Evolutionary conservation across 1,140 invertebrate species (phyloP), one percentile per base, ranked within the genome.

Genomic region (Elysia chlorotica): DNA sequence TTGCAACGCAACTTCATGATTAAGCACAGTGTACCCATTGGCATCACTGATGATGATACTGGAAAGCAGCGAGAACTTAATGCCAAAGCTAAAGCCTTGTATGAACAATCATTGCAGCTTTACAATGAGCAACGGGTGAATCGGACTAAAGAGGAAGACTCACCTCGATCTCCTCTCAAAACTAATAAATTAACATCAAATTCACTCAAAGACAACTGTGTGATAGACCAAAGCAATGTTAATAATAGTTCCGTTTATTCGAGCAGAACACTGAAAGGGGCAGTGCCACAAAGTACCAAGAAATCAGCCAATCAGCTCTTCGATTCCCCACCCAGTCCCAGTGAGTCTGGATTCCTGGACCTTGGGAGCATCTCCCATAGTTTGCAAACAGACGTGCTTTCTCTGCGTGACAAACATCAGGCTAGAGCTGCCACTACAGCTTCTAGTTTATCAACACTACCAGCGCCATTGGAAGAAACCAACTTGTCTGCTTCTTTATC

Each of bases 81-180:
- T 80, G 79, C 81, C 31, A 76, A 80, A 63, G 88, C 88, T 14
- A 85, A 85, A 72, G 72, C 84, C 53, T 72, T 89, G 31, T 88
- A 88, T 77, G 87, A 88, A 76, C 80, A 88, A 69, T 88, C 87
- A 6, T 63, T 88, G 53, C 78, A 84, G 65, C 80, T 85, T 66
- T 87, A 87, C 66, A 48, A 28, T 14, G 36, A 59, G 31, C 36
- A 65, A 23, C 31, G 56, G 48, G 25, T 1, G 33, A 28, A 4
- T 61, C 67, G 31, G 57, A 53, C 35, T 56, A 53, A 25, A 36
- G 33, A 30, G n/a, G n/a, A n/a, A 70, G 56, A 25, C 38, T 56
- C 2, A 36, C 36, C 14, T n/a, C 35, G 10, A 17, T 61, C 1
- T 70, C 67, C 56, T 37, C 67, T 21, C n/a, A n/a, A n/a, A n/a